A percentile compares a stretch with the other conserved stretches of the same genome.
Evolutionary conservation across 1,140 invertebrate genomes (phyloP).

Genomic region (Oedothorax gibbosus): DNA sequence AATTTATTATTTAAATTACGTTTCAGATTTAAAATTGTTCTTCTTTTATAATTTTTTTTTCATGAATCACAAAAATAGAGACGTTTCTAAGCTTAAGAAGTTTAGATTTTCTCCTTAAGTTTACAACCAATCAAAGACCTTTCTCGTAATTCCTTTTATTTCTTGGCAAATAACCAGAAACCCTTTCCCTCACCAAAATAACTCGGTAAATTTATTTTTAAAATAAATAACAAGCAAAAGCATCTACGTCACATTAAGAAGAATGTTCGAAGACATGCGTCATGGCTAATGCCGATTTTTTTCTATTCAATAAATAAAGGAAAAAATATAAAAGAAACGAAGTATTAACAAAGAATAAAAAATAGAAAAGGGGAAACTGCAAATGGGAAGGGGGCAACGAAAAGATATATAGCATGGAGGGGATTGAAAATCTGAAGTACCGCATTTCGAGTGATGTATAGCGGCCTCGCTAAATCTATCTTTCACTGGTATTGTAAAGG

Average conservation of each 20-base stretch:
- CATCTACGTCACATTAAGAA: background rate
- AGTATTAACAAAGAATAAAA: slow-evolving; percentile 8
- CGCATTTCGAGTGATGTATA: slow-evolving; percentile 33
- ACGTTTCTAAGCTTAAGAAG: no score
- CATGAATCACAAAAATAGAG: no score
- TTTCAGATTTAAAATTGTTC: no score
- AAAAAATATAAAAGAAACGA: slow-evolving; percentile 17
- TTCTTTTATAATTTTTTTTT: no score
- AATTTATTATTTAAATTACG: no score
- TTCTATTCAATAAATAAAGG: background rate
- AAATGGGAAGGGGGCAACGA: background rate
- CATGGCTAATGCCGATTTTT: slow-evolving; percentile 10
- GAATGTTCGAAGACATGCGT: slow-evolving; percentile 18
- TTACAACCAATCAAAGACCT: no score
- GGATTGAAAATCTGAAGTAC: slow-evolving; percentile 46
- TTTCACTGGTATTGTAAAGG: slow-evolving; percentile 46
- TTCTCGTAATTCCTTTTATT: no score
- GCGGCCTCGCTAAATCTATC: slow-evolving; percentile 23
- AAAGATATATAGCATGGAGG: slow-evolving; percentile 10
- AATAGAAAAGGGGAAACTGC: slow-evolving; percentile 1
- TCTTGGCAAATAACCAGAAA: no score
- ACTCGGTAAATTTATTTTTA: no score
- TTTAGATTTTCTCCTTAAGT: no score
- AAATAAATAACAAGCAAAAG: no score
- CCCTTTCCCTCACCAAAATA: no score